These are phyloP conservation scores for Pedionomus torquatus DNA, from an alignment of 2,113 vertebrate genomes.

Conservation along the genomic window DNA sequence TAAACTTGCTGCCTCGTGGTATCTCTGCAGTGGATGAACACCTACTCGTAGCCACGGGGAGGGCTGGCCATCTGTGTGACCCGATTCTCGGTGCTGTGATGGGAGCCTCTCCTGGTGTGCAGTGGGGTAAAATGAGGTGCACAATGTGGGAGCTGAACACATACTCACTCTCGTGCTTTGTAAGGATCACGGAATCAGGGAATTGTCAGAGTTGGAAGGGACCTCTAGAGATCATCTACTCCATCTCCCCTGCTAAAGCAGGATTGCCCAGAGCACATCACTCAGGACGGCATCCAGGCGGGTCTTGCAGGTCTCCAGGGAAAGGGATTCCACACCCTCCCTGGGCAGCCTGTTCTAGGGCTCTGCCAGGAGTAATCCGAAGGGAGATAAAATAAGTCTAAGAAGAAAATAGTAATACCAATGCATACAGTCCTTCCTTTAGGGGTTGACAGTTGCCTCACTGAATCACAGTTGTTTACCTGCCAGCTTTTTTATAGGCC, in stretches of 20 bases:
- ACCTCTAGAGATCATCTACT: no score
- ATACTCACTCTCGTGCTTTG: not conserved
- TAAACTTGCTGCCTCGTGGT: not conserved
- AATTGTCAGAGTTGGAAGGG: no score
- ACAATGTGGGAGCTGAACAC: not conserved
- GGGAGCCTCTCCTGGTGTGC: not conserved
- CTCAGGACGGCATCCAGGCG: no score
- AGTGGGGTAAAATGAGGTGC: not conserved
- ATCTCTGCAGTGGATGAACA: not conserved
- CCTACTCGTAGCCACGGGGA: accelerated
- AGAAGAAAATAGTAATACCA: not conserved
- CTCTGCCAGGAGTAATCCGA: not conserved
- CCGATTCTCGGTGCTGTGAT: not conserved
- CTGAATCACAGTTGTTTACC: not conserved
- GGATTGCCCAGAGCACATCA: no score
- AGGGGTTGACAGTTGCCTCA: not conserved
- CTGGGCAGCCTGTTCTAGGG: no score
- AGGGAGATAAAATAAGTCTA: not conserved
- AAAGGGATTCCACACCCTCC: no score
- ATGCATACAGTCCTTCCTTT: not conserved
- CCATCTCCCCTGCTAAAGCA: no score
- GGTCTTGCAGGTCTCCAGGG: no score
- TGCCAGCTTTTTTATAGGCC: not conserved
- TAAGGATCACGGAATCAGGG: not conserved
- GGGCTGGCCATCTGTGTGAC: accelerated